These are phyloP conservation scores for Epirrhoe alternata DNA, from an alignment of 2,888 invertebrate genomes.

Conservation along the genomic window DNA sequence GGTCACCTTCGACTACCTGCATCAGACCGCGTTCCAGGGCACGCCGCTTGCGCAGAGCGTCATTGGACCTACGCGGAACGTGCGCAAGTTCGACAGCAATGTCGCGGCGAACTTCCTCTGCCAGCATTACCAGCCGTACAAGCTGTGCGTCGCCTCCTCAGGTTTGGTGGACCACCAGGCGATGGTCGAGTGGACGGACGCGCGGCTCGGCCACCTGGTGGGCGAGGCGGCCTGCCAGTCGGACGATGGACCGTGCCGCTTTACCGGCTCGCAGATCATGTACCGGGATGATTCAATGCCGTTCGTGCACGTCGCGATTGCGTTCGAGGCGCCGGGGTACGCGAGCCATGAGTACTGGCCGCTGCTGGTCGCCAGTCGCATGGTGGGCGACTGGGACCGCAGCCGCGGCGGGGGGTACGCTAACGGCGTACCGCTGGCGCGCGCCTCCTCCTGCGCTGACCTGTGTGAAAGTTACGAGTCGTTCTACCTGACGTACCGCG, in stretches of 20 bases:
- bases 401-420: constrained; percentile 58
- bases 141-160: constrained; percentile 90
- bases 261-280: constrained; percentile 52
- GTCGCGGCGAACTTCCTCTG: constrained; percentile 53
- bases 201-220: constrained; percentile 76
- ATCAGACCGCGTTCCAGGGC: constrained; percentile 78
- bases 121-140: constrained; percentile 69
- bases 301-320: constrained; percentile 72
- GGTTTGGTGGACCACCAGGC: constrained; percentile 88
- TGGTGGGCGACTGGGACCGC: constrained; percentile 73
- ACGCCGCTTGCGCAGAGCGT: constrained; percentile 71
- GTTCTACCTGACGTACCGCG: constrained; percentile 73
- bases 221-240: constrained; percentile 36
- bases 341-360: constrained; percentile 60
- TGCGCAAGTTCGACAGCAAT: constrained; percentile 73
- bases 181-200: constrained; percentile 84
- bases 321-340: constrained; percentile 75
- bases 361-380: constrained; percentile 63
- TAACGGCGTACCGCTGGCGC: constrained; percentile 60
- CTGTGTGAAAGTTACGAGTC: constrained; percentile 60
- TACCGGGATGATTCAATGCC: constrained; percentile 73
- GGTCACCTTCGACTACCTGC: constrained; percentile 77
- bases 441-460: constrained; percentile 53
- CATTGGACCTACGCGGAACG: constrained; percentile 89
- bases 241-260: constrained; percentile 52